Evolutionary conservation across 1,140 invertebrate species (phyloP).

Genomic region (Bombus pyrosoma): DNA sequence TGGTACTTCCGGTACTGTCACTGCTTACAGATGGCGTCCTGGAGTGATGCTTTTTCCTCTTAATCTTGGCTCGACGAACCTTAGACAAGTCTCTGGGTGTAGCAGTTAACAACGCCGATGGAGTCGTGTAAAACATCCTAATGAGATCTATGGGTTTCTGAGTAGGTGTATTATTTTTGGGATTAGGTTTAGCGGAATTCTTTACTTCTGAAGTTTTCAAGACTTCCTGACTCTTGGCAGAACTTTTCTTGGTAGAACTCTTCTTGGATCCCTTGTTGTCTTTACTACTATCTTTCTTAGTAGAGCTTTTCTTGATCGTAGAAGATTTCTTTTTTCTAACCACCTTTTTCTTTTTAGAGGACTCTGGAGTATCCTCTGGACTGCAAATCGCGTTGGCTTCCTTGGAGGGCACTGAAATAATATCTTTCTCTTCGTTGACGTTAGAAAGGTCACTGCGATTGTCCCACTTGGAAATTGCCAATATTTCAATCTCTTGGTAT

Average conservation of each 20-base stretch:
- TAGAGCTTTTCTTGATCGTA: constrained; percentile 50
- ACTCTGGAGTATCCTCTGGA: constrained; percentile 48
- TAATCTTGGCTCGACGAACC: constrained; percentile 77
- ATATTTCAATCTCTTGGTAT: constrained; percentile 9
- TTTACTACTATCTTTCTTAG: constrained; percentile 60
- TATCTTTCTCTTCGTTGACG: constrained; percentile 63
- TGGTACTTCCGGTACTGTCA: constrained; percentile 79
- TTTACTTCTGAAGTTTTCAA: constrained; percentile 49
- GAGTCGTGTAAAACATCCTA: constrained; percentile 80
- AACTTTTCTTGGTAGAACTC: constrained; percentile 31
- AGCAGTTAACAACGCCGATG: constrained; percentile 76
- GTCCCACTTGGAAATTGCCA: constrained; percentile 77
- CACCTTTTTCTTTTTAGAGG: constrained; percentile 71
- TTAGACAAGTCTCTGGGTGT: constrained; percentile 79
- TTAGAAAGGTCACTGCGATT: constrained; percentile 74
- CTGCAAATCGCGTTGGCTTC: constrained; percentile 49
- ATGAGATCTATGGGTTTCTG: constrained; percentile 76
- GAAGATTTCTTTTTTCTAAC: constrained; percentile 72
- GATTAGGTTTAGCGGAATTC: constrained; percentile 51
- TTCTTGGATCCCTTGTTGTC: constrained; percentile 61
- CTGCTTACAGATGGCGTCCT: constrained; percentile 76
- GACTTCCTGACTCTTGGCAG: constrained; percentile 40
- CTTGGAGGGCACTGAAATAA: constrained; percentile 58
- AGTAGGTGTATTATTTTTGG: constrained; percentile 60
- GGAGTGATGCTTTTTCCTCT: constrained; percentile 75